phyloP scores from a whole-genome alignment of 2,888 invertebrate species.

The Tortricodes alternella region DNA sequence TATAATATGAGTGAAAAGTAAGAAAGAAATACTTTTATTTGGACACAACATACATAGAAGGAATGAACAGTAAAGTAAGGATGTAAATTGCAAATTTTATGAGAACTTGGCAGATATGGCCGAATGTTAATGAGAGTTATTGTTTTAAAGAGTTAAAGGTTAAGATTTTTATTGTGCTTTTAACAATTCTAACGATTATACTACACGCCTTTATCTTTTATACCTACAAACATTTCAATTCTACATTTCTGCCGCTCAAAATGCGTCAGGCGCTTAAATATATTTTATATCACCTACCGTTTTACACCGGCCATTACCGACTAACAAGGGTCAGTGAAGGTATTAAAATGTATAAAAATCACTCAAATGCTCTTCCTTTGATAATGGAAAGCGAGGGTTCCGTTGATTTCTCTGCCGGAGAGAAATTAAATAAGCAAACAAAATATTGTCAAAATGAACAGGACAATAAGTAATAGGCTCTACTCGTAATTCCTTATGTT shows the following conservation, averaged over 20 bases:
- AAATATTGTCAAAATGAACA: neutral
- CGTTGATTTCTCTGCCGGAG: constrained; percentile 6
- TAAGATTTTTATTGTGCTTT: too few species aligned
- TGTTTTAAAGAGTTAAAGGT: too few species aligned
- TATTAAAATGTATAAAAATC: constrained; percentile 23
- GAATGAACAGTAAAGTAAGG: too few species aligned
- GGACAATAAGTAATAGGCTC: too few species aligned
- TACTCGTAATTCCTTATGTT: too few species aligned
- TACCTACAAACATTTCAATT: neutral
- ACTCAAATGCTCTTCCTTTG: constrained; percentile 40
- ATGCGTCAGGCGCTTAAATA: constrained; percentile 20
- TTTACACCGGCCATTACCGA: constrained; percentile 22
- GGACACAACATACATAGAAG: too few species aligned
- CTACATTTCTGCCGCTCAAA: constrained; percentile 16
- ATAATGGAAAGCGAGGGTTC: constrained; percentile 23
- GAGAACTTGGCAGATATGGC: too few species aligned
- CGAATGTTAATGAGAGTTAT: too few species aligned
- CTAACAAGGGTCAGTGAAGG: constrained; percentile 26
- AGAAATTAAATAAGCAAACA: neutral
- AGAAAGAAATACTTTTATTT: too few species aligned
- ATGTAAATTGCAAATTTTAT: too few species aligned
- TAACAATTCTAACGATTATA: too few species aligned
- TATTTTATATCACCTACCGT: constrained; percentile 24
- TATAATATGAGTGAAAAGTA: too few species aligned
- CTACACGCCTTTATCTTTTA: constrained; percentile 4